phyloP scores from a whole-genome alignment of 64 coral and sea anemone genomes.

The Montipora capricornis region DNA sequence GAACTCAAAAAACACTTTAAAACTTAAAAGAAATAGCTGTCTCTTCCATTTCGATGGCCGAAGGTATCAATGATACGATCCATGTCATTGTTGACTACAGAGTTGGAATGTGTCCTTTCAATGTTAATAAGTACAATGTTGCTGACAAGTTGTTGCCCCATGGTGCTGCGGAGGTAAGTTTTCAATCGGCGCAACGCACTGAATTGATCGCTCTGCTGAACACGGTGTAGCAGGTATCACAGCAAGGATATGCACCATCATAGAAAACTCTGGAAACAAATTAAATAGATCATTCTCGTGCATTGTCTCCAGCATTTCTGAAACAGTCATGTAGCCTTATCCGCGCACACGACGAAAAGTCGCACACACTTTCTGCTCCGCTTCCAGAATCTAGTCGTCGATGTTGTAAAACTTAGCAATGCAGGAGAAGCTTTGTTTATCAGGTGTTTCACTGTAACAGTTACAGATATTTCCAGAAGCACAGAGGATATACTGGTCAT shows the following conservation, averaged over 20 bases:
- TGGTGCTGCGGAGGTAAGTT: constrained; percentile 49
- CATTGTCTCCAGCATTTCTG: constrained; percentile 30
- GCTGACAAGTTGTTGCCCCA: constrained; percentile 18
- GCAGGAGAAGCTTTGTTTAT: neutral
- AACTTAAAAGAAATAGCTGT: too few relatives aligned
- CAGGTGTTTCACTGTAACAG: neutral
- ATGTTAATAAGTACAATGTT: too few relatives aligned
- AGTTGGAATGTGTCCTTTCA: too few relatives aligned
- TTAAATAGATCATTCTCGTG: constrained; percentile 27
- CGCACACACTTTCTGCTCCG: neutral
- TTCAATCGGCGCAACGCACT: constrained; percentile 32
- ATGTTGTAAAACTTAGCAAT: neutral
- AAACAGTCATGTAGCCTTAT: constrained; percentile 22
- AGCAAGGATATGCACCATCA: too few relatives aligned
- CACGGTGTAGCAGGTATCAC: too few relatives aligned
- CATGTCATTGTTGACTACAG: too few relatives aligned
- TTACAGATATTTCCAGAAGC: neutral
- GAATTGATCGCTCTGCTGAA: too few relatives aligned
- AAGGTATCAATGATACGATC: too few relatives aligned
- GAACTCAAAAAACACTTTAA: too few relatives aligned
- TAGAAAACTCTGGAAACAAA: constrained; percentile 28
- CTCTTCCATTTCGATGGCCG: too few relatives aligned
- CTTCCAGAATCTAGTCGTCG: neutral
- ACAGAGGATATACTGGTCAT: too few relatives aligned
- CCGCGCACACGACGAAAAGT: neutral